Base-by-base conservation (phyloP, 37 sponge, comb jelly and placozoan genomes). In the Ephydatia muelleri region DNA sequence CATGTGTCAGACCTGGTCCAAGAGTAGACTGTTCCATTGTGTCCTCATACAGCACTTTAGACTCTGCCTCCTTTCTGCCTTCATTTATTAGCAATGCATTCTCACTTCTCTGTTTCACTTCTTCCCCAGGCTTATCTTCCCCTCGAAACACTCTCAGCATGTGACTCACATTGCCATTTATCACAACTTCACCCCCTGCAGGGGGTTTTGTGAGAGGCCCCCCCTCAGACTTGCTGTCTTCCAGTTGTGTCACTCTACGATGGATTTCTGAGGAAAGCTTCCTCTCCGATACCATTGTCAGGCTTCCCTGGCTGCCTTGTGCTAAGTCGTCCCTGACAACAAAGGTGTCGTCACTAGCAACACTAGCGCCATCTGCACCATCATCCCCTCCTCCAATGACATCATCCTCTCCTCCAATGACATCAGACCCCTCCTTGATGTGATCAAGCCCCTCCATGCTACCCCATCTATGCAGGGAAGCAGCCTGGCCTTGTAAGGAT, bases 81-180 rank as follows among this genome's bases (percentile, higher is more conserved):
- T 12, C 30, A 25, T n/a, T 64, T 57, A 5, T 23, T 30, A 33
- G 80, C 5, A 65, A 1, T 48, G 16, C 21, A 30, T 49, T 79
- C 31, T 49, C 49, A 32, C 4, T 49, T 65, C 66, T 48, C 13
- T 37, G 19, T 30, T 31, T 27, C 11, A 19, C 84, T n/a, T 35
- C 36, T 76, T 84, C 57, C 37, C 29, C 77, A 28, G 49, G 23
- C 38, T 27, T 77, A 6, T 39, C 78, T 68, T 65, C 72, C 8
- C 83, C 88, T 8, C 83, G 83, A 88, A 89, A 89, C 74, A 84
- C 35, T 75, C 67, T 84, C 39, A 84, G 40, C 32, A 30, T 78
- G 8, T 79, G 84, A 28, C 80, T 81, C 30, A 83, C 73, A 43
- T 67, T 84, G 2, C 76, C 65, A 67, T 39, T 84, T 13, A 38